phyloP scores from a whole-genome alignment of 2,888 invertebrate species.

The Caenorhabditis japonica region DNA sequence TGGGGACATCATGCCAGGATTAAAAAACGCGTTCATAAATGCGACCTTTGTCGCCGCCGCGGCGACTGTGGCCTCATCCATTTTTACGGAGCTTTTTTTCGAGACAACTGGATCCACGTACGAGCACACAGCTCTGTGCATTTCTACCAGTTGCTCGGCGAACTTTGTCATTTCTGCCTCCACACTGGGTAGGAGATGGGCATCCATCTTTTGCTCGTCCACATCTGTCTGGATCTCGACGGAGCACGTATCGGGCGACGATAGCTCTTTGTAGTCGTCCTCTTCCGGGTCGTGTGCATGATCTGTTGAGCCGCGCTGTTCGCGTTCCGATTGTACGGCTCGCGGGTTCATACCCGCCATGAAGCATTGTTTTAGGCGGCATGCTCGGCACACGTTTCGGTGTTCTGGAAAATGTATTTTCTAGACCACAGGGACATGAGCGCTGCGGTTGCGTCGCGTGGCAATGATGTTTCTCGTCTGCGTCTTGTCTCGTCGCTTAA shows the following conservation, averaged over 20 bases:
- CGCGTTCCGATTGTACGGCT: slow-evolving; percentile 67
- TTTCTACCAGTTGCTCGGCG: slow-evolving; percentile 58
- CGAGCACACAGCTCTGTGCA: slow-evolving; percentile 61
- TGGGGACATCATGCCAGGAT: slow-evolving; percentile 56
- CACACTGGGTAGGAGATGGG: slow-evolving; percentile 37
- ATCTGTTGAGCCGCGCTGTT: slow-evolving; percentile 39
- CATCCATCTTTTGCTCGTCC: slow-evolving; percentile 11
- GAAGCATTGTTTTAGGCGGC: slow-evolving; percentile 69
- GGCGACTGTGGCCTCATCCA: slow-evolving; percentile 35
- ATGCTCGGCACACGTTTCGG: slow-evolving; percentile 72
- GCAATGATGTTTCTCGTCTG: too few relatives aligned
- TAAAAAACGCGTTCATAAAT: slow-evolving; percentile 66
- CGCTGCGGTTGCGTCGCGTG: too few relatives aligned
- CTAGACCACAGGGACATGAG: too few relatives aligned
- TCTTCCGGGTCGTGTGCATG: slow-evolving; percentile 50
- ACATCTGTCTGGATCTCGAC: slow-evolving; percentile 62
- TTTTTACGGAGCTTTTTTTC: slow-evolving; percentile 13
- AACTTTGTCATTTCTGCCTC: slow-evolving; percentile 38
- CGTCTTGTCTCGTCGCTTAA: too few relatives aligned
- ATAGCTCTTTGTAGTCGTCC: slow-evolving; percentile 49
- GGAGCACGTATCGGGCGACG: slow-evolving; percentile 53
- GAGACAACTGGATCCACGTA: slow-evolving; percentile 63
- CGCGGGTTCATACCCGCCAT: slow-evolving; percentile 72
- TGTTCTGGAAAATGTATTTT: slow-evolving; percentile 61
- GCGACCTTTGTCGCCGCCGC: slow-evolving; percentile 45